Conservation (phyloP, 2,113 vertebrate genomes). For the Tringa solitaria region DNA sequence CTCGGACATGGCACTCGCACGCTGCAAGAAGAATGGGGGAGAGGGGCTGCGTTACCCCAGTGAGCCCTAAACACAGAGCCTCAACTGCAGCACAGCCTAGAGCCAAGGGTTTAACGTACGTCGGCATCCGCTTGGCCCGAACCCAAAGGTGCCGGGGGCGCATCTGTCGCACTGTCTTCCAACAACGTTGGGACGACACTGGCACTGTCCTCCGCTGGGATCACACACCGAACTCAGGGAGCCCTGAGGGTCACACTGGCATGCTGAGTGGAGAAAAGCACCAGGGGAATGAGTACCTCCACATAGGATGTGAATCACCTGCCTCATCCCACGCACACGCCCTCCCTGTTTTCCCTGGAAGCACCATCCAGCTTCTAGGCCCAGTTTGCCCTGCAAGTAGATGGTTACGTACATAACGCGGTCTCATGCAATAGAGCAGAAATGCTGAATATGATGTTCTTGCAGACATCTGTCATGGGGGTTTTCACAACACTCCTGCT, state of each 20-base stretch:
- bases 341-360: not conserved
- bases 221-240: slow-evolving; percentile 92
- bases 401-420: slow-evolving; percentile 78
- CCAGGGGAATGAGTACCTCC: not conserved
- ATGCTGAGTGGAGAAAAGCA: slow-evolving; percentile 74
- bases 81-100: not conserved
- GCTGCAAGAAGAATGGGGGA: slow-evolving; percentile 67
- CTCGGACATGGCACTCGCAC: slow-evolving; percentile 86
- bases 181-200: slow-evolving; percentile 87
- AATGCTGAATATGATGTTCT: slow-evolving; percentile 92
- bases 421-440: slow-evolving; percentile 90
- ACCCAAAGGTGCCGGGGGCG: slow-evolving; percentile 88
- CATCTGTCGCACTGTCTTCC: slow-evolving; percentile 90
- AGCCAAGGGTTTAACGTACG: slow-evolving; percentile 70
- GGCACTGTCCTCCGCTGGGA: slow-evolving; percentile 90
- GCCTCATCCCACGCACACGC: fast-evolving
- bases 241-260: slow-evolving; percentile 92
- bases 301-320: not conserved
- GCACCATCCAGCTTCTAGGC: not conserved
- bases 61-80: not conserved
- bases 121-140: slow-evolving; percentile 91
- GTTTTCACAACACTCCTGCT: slow-evolving; percentile 91
- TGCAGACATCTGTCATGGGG: slow-evolving; percentile 92
- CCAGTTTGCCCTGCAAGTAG: not conserved
- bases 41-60: fast-evolving